A percentile compares a stretch with the other conserved stretches of the same genome.
Conservation (phyloP, 2,888 invertebrate species). For the Hirtodrosophila duncani region DNA sequence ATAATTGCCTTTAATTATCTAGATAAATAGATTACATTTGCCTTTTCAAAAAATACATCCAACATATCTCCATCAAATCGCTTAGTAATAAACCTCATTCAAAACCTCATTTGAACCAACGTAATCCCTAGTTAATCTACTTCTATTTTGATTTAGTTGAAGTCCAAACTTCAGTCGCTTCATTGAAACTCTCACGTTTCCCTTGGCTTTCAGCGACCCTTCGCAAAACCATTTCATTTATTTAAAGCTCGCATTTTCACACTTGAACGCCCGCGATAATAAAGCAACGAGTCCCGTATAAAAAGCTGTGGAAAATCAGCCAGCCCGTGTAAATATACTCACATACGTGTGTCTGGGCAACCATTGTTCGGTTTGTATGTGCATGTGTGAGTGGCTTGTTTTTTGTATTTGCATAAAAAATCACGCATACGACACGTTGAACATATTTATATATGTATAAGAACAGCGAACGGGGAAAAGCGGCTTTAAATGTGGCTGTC, state of each 20-base stretch:
- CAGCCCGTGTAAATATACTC: background rate
- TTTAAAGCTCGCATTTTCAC: constrained; percentile 63
- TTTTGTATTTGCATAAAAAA: constrained; percentile 64
- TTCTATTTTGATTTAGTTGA: no score
- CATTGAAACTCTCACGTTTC: no score
- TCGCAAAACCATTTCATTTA: constrained; percentile 67
- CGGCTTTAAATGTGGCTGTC: constrained; percentile 20
- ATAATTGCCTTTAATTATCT: no score
- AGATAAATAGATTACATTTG: no score
- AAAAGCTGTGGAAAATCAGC: background rate
- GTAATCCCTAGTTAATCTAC: no score
- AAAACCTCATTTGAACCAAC: no score
- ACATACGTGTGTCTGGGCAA: background rate
- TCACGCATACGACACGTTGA: constrained; percentile 52
- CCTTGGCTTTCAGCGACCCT: no score
- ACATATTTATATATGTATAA: background rate
- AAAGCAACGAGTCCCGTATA: no score
- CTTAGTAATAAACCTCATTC: no score
- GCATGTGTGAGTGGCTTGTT: constrained; percentile 22
- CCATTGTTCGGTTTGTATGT: constrained; percentile 19
- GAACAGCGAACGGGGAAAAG: constrained; percentile 4
- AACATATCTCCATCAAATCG: no score
- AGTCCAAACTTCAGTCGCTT: no score
- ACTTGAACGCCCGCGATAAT: constrained; percentile 37
- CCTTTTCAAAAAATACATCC: no score